Evolutionary conservation across 2,888 invertebrate species (phyloP).

Genomic region (Abrostola tripartita): DNA sequence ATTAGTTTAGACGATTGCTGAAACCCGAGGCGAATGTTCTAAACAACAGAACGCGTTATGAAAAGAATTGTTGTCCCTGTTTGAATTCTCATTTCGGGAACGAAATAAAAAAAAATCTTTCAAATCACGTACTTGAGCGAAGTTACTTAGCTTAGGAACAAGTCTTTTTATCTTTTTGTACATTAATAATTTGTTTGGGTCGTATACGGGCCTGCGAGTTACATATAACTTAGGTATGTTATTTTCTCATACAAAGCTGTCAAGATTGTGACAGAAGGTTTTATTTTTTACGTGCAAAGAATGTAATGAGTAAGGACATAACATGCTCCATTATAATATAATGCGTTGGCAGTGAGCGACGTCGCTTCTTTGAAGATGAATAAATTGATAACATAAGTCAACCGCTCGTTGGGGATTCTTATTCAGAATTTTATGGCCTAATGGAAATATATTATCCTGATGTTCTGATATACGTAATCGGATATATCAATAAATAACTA

Average conservation of each 20-base stretch:
- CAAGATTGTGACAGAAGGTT: constrained; percentile 74
- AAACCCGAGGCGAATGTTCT: constrained; percentile 65
- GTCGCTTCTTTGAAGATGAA: constrained; percentile 58
- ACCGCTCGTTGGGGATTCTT: constrained; percentile 31
- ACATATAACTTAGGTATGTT: constrained; percentile 76
- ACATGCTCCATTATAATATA: constrained; percentile 71
- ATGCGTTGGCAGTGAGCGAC: constrained; percentile 61
- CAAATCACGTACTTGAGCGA: constrained; percentile 77
- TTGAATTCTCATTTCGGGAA: constrained; percentile 72
- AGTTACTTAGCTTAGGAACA: constrained; percentile 76
- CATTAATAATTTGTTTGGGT: constrained; percentile 80
- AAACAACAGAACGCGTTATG: constrained; percentile 68
- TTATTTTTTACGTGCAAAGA: constrained; percentile 84
- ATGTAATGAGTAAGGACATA: constrained; percentile 77
- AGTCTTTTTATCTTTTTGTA: constrained; percentile 79
- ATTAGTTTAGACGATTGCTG: constrained; percentile 69
- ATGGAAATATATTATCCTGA: constrained; percentile 7
- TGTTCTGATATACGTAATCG: constrained; percentile 4
- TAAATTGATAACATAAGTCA: constrained; percentile 73
- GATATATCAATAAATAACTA: not conserved
- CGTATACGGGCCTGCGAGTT: constrained; percentile 70
- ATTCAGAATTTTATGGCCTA: constrained; percentile 12
- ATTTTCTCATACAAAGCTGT: constrained; percentile 78
- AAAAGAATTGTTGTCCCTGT: constrained; percentile 71
- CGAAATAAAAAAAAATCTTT: constrained; percentile 73